Evolutionary conservation across 1,140 invertebrate species (phyloP).

Genomic region (Muscidifurax raptorellus): DNA sequence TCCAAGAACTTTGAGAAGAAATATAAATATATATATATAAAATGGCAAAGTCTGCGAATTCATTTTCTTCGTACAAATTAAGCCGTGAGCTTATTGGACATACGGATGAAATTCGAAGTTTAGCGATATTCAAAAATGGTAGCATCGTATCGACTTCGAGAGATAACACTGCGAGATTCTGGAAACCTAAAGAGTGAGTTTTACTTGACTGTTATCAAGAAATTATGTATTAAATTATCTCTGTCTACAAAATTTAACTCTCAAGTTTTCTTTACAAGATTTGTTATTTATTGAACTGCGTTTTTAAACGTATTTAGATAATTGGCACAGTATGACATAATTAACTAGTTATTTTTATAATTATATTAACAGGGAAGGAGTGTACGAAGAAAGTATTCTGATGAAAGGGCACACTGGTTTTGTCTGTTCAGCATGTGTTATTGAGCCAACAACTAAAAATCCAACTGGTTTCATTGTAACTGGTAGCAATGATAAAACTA

Average conservation of each 20-base stretch:
- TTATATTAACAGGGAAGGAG: slow-evolving; percentile 1
- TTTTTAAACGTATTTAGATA: background rate
- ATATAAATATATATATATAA: slow-evolving; percentile 11
- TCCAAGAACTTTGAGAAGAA: background rate
- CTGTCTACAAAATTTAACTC: background rate
- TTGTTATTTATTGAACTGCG: background rate
- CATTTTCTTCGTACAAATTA: slow-evolving; percentile 79
- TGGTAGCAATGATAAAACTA: slow-evolving; percentile 90
- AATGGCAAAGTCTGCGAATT: slow-evolving; percentile 49
- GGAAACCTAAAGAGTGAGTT: slow-evolving; percentile 84
- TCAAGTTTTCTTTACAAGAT: background rate
- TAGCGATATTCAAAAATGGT: slow-evolving; percentile 80
- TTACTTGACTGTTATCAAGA: background rate
- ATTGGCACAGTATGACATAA: background rate
- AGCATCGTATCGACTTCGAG: slow-evolving; percentile 90
- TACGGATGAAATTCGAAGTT: slow-evolving; percentile 86
- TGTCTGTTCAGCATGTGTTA: slow-evolving; percentile 85
- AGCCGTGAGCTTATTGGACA: slow-evolving; percentile 86
- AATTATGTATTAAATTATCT: background rate
- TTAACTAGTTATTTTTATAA: background rate
- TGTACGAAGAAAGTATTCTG: slow-evolving; percentile 79
- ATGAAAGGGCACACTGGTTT: slow-evolving; percentile 90
- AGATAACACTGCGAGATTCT: slow-evolving; percentile 89
- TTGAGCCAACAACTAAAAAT: slow-evolving; percentile 81
- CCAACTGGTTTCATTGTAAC: slow-evolving; percentile 89